Conservation (phyloP, 2,888 invertebrate genomes). For the Lasioglossum malachurum region DNA sequence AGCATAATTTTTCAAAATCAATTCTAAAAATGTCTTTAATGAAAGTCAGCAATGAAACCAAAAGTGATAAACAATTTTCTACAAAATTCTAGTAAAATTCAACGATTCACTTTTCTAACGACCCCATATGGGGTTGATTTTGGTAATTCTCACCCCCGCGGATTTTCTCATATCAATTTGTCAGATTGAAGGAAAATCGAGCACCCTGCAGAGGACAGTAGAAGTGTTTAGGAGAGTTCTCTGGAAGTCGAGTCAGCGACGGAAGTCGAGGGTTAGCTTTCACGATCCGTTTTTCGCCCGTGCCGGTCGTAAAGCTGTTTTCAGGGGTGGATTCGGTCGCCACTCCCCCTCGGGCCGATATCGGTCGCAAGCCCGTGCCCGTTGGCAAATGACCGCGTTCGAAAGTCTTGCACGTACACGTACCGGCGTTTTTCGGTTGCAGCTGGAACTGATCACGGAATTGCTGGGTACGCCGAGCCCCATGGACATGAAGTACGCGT, state of each 20-base stretch:
- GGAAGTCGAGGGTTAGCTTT: not conserved
- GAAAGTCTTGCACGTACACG: slow-evolving; percentile 30
- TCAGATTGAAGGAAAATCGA: not conserved
- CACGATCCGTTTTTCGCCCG: not conserved
- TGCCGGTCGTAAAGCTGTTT: not conserved
- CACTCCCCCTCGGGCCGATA: not conserved
- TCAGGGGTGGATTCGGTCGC: not conserved
- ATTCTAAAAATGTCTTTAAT: too few relatives aligned
- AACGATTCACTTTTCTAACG: too few relatives aligned
- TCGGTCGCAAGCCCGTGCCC: not conserved
- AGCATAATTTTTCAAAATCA: too few relatives aligned
- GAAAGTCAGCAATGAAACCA: too few relatives aligned
- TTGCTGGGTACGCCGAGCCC: slow-evolving; percentile 97
- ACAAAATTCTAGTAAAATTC: too few relatives aligned
- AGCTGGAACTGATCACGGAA: slow-evolving; percentile 99
- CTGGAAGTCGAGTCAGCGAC: not conserved
- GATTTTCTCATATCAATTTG: too few relatives aligned
- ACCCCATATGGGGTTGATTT: not conserved
- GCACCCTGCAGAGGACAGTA: not conserved
- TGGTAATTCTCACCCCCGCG: not conserved
- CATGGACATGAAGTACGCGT: slow-evolving; percentile 98
- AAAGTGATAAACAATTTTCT: not conserved
- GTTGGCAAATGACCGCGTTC: not conserved
- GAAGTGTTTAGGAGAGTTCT: not conserved
- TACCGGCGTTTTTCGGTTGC: slow-evolving; percentile 70